Evolutionary conservation across 2,888 invertebrate genomes (phyloP).

Genomic region (Ctenicera cuprea): DNA sequence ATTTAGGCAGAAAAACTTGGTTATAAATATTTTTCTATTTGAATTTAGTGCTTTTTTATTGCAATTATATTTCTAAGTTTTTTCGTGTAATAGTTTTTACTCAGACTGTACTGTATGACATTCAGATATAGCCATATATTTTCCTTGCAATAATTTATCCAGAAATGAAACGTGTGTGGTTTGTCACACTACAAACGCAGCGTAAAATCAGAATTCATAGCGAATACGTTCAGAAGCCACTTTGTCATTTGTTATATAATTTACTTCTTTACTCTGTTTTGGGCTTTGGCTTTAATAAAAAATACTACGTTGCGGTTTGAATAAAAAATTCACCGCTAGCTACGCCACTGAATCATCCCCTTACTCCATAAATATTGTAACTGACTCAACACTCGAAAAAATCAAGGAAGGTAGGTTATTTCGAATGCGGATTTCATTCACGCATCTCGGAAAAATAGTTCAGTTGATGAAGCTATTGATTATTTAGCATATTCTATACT

Average conservation of each 20-base stretch:
- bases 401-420: background rate
- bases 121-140: conserved; percentile 15
- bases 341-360: conserved; percentile 28
- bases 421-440: background rate
- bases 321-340: conserved; percentile 16
- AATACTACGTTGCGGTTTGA: conserved; percentile 32
- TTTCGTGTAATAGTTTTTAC: background rate
- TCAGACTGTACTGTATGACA: conserved; percentile 14
- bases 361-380: conserved; percentile 33
- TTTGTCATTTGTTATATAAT: conserved; percentile 46
- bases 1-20: no score
- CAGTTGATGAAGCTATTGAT: background rate
- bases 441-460: background rate
- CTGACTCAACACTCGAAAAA: conserved; percentile 33
- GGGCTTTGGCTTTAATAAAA: conserved; percentile 31
- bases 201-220: conserved; percentile 45
- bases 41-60: no score
- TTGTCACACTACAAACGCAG: conserved; percentile 43
- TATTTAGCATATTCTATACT: no score
- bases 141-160: conserved; percentile 39
- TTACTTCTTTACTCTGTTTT: conserved; percentile 33
- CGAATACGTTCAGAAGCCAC: conserved; percentile 39
- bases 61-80: no score
- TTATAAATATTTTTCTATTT: no score
- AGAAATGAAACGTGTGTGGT: conserved; percentile 32